Conservation (phyloP, 2,888 invertebrate genomes). For the Tenthredo distinguenda region DNA sequence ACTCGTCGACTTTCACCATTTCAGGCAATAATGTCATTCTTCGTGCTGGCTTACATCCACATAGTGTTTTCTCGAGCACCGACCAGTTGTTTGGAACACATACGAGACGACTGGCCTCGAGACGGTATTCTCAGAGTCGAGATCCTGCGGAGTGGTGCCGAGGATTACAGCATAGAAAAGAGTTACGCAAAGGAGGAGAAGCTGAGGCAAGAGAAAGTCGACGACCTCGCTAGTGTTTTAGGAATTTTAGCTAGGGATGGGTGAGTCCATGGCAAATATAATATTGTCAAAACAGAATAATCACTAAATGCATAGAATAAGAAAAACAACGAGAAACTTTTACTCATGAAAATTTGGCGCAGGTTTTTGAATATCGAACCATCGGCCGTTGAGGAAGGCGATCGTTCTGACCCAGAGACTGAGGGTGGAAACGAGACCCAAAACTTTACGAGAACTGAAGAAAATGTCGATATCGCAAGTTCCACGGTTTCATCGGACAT, state of each 20-base stretch:
- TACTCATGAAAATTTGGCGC: conserved; percentile 60
- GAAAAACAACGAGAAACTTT: neutral
- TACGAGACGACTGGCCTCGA: conserved; percentile 94
- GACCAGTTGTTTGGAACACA: conserved; percentile 94
- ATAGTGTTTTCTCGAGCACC: conserved; percentile 95
- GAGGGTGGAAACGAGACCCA: conserved; percentile 75
- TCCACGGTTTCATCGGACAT: conserved; percentile 74
- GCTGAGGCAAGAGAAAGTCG: conserved; percentile 84
- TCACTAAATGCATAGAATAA: neutral
- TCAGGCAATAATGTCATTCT: conserved; percentile 91
- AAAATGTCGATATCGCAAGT: conserved; percentile 77
- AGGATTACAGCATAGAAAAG: conserved; percentile 89
- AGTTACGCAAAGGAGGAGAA: conserved; percentile 91
- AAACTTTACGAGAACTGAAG: conserved; percentile 72
- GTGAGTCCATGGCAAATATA: conserved; percentile 75
- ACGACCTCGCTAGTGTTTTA: conserved; percentile 82
- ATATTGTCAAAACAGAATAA: neutral
- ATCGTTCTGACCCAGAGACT: conserved; percentile 76
- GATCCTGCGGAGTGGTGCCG: conserved; percentile 86
- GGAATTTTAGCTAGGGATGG: conserved; percentile 85
- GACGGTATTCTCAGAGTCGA: conserved; percentile 97
- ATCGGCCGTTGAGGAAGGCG: conserved; percentile 82
- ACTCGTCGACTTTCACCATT: conserved; percentile 64
- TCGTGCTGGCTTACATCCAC: conserved; percentile 96
- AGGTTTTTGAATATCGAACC: conserved; percentile 86